Evolutionary conservation across 2,797 vertebrate species (phyloP).

Genomic region (Falco columbarius): DNA sequence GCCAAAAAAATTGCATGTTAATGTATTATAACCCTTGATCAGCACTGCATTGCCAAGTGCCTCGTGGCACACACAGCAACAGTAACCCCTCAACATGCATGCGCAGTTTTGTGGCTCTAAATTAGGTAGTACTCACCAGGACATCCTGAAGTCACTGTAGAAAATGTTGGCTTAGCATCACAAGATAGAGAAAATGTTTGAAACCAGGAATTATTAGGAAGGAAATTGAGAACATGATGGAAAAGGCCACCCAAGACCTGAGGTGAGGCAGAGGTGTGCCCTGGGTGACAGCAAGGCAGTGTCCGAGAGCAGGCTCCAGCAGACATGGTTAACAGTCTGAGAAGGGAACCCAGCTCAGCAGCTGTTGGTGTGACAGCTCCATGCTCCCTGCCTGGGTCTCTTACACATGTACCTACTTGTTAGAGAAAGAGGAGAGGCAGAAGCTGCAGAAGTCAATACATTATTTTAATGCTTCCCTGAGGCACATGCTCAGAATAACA

Average conservation of each 20-base stretch:
- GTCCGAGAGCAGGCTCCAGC: not conserved
- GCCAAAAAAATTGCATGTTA: not conserved
- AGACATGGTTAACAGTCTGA: not conserved
- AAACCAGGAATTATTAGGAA: not conserved
- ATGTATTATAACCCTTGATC: not conserved
- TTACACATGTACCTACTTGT: accelerated
- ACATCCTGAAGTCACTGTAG: not conserved
- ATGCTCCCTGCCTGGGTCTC: not conserved
- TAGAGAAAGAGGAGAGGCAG: not conserved
- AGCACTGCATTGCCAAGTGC: not conserved
- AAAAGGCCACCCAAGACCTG: not conserved
- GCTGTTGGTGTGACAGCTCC: accelerated
- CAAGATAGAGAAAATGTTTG: not conserved
- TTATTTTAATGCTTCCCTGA: not conserved
- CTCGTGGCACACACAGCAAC: accelerated
- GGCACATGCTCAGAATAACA: not conserved
- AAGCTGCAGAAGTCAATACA: not conserved
- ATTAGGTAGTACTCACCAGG: not conserved
- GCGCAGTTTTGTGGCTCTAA: accelerated
- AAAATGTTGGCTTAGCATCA: not conserved
- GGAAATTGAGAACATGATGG: not conserved
- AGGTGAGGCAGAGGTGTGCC: not conserved
- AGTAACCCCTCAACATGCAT: accelerated
- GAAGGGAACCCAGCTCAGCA: not conserved
- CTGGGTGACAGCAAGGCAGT: not conserved